Conservation (phyloP, 2,113 vertebrate species). For the Coreoperca whiteheadi region DNA sequence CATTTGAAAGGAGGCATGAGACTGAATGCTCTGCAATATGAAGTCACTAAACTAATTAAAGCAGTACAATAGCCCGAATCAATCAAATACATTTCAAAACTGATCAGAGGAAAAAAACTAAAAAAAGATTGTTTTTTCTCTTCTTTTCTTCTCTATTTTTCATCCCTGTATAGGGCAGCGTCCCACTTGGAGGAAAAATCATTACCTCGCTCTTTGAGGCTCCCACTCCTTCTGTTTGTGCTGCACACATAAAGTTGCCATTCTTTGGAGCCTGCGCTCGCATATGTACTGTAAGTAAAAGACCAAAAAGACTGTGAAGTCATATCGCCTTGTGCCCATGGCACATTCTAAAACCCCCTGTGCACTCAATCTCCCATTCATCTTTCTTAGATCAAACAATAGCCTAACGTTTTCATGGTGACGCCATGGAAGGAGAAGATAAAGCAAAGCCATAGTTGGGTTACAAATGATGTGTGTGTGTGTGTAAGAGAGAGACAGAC, state of each 20-base stretch:
- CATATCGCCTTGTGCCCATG: not conserved
- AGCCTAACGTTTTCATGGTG: conserved; percentile 28
- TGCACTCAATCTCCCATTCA: conserved; percentile 38
- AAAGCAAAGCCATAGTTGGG: conserved; percentile 18
- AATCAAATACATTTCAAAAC: conserved; percentile 24
- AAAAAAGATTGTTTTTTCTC: not conserved
- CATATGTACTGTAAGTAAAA: conserved; percentile 33
- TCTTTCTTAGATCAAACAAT: conserved; percentile 39
- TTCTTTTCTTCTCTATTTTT: conserved; percentile 26
- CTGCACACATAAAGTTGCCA: not conserved
- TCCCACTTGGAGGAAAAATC: conserved; percentile 42
- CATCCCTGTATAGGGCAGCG: conserved; percentile 17
- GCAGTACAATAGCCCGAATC: not conserved
- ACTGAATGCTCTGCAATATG: conserved; percentile 20
- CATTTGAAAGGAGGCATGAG: conserved; percentile 13
- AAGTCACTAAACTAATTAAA: conserved; percentile 27
- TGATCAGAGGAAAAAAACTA: not conserved
- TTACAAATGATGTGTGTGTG: conserved; percentile 22
- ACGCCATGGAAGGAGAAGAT: conserved; percentile 7
- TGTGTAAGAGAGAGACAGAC: conserved; percentile 2
- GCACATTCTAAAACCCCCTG: conserved; percentile 16
- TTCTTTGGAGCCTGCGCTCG: not conserved
- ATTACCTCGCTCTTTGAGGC: conserved; percentile 43
- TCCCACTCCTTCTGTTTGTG: conserved; percentile 27
- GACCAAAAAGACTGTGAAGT: conserved; percentile 23